These are phyloP conservation scores for Crossocerus cetratus DNA, from an alignment of 2,888 invertebrate species.

Conservation along the genomic window DNA sequence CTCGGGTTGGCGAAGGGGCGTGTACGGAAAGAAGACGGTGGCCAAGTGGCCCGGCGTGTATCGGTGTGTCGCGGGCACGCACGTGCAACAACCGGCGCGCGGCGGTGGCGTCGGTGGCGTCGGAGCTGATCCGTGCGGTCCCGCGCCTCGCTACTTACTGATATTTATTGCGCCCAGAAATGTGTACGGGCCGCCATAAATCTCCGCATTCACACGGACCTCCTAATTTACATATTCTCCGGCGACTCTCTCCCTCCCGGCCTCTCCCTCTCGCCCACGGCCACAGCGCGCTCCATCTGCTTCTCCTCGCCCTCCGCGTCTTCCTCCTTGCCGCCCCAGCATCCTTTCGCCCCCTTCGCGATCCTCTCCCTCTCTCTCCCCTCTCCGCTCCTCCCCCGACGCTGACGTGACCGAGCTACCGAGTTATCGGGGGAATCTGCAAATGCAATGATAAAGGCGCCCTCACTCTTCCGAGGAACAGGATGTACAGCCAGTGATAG, in stretches of 20 bases:
- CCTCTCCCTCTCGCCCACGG: slow-evolving; percentile 21
- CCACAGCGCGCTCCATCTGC: slow-evolving; percentile 28
- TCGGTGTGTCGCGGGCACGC: slow-evolving; percentile 2
- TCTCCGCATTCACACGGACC: slow-evolving; percentile 77
- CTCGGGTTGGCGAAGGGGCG: slow-evolving; percentile 27
- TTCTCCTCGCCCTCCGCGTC: slow-evolving; percentile 14
- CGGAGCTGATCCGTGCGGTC: slow-evolving; percentile 63
- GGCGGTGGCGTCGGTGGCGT: no score
- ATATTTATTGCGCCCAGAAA: slow-evolving; percentile 77
- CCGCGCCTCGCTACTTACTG: slow-evolving; percentile 76
- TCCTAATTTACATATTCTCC: slow-evolving; percentile 77
- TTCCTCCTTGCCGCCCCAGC: slow-evolving; percentile 8
- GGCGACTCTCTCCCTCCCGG: slow-evolving; percentile 55
- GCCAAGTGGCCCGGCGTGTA: slow-evolving; percentile 2
- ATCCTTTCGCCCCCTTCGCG: not conserved
- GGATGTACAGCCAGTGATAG: not conserved
- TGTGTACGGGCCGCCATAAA: slow-evolving; percentile 75
- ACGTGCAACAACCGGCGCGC: slow-evolving; percentile 27
- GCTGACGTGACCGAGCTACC: not conserved
- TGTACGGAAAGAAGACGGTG: slow-evolving; percentile 12
- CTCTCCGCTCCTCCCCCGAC: not conserved
- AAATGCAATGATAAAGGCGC: no score
- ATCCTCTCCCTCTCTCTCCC: not conserved
- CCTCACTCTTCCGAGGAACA: not conserved
- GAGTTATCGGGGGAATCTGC: not conserved